Evolutionary conservation across 2,888 invertebrate species (phyloP), one percentile per base, ranked within the genome.

Genomic region (Alsophila aescularia): DNA sequence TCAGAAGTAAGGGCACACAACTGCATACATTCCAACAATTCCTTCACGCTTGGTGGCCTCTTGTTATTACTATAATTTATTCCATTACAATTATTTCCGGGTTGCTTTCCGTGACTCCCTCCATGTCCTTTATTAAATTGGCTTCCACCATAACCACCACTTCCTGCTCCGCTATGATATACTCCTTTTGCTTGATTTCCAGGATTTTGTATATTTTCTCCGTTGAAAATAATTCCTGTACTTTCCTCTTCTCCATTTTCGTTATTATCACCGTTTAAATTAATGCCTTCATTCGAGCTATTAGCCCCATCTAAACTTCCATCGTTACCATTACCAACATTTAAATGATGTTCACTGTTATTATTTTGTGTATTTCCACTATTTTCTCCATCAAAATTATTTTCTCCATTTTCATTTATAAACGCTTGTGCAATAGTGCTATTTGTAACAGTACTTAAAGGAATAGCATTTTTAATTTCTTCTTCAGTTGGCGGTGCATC

Each of bases 1-100:
- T 76, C 75, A 2, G 73, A 52, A 3, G 70, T 71, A 4, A 72
- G 54, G 37, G 40, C 49, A 29, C 59, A 63, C 36, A 21, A 32
- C 60, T 54, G 58, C 49, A 52, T 58, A 44, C 56, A 64, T 13
- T 10, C 27, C 27, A 55, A 42, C 5, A 61, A 39, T 36, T 50
- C 41, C n/a, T 37, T 37, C 3, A 50, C 10, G 27, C 40, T 45
- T 31, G 53, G 47, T 6, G 37, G 13, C 6, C 8, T 42, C 32
- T 24, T 15, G 7, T 44, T 35, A 10, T 36, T 36, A 2, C 15
- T 12, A 6, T 41, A 5, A 15, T 27, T 41, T 15, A 14, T 6
- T 41, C 14, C 40, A 14, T n/a, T 29, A 14, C 31, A 31, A 24
- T 15, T 21, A 18, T 42, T 29, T 6, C 9, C 12, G 6, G 10